phyloP scores from a whole-genome alignment of 2,888 invertebrate species.

The Melangyna quadrimaculata region DNA sequence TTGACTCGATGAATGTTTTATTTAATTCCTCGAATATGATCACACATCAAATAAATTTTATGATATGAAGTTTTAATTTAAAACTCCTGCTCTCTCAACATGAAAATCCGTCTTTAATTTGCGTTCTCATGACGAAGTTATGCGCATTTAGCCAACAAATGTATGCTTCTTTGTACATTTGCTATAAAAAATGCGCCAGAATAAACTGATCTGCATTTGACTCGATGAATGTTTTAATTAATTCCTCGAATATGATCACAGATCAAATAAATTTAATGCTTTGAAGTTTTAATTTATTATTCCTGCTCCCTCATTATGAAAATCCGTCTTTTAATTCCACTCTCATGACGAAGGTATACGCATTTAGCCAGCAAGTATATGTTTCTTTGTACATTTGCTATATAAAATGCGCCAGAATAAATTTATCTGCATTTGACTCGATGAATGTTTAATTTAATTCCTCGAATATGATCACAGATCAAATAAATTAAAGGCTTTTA shows the following conservation, averaged over 20 bases:
- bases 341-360: neutral
- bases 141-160: constrained; percentile 60
- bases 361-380: constrained; percentile 55
- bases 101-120: neutral
- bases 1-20: no score
- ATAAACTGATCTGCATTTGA: constrained; percentile 1
- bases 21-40: no score
- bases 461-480: neutral
- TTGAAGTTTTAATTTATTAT: no score
- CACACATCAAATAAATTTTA: neutral
- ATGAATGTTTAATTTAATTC: neutral
- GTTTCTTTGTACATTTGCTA: neutral
- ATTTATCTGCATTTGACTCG: neutral
- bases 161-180: neutral
- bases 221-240: neutral
- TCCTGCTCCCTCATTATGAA: no score
- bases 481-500: neutral
- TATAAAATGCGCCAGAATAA: neutral
- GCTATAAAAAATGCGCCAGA: neutral
- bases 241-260: neutral
- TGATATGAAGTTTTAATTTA: no score
- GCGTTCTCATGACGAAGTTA: neutral
- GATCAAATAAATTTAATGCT: neutral
- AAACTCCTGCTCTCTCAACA: no score
- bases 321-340: neutral